Conservation (phyloP, 2,797 vertebrate genomes). For the Neosilurus hyrtlii region DNA sequence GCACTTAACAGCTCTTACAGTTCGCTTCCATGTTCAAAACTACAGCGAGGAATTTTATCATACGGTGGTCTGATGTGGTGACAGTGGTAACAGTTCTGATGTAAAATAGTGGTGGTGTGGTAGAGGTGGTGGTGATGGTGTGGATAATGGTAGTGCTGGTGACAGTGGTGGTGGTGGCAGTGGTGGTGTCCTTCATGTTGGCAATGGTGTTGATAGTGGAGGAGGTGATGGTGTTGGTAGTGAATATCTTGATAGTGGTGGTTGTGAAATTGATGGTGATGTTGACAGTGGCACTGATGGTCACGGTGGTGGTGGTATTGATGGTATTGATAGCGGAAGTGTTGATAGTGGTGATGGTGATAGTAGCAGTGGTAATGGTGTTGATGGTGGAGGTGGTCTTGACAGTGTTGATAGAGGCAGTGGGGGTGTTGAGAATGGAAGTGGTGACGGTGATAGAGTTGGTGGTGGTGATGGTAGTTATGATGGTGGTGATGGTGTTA, state of each 20-base stretch:
- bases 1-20: conserved; percentile 18
- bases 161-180: no score
- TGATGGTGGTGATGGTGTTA: neutral
- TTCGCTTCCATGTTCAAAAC: conserved; percentile 1
- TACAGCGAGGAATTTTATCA: conserved; percentile 35
- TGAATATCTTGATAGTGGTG: neutral
- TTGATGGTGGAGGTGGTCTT: no score
- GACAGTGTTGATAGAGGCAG: no score
- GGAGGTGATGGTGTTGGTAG: neutral
- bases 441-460: neutral
- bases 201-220: no score
- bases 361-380: neutral
- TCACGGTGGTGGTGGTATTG: neutral
- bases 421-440: neutral
- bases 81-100: neutral
- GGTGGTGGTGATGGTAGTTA: neutral
- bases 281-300: conserved; percentile 64
- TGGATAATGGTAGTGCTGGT: neutral
- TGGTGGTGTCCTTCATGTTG: no score
- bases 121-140: neutral
- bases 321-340: no score
- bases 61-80: conserved; percentile 61
- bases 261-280: neutral
- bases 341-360: neutral
- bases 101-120: no score